Evolutionary conservation across 2,888 invertebrate species (phyloP).

Genomic region (Desoria tigrina): DNA sequence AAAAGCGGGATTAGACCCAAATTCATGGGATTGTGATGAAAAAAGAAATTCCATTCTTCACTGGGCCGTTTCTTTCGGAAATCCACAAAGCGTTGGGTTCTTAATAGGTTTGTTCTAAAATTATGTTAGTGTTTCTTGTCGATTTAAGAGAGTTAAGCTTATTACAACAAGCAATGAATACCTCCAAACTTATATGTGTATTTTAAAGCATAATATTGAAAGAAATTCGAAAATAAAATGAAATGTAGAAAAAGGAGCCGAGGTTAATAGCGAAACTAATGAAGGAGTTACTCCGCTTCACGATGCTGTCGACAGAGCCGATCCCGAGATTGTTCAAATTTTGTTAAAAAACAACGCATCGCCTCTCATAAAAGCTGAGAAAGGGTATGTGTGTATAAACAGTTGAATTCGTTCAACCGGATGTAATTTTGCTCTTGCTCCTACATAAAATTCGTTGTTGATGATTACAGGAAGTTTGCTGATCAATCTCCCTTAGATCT

Average conservation of each 20-base stretch:
- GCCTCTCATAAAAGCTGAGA: slow-evolving; percentile 59
- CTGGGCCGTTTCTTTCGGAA: slow-evolving; percentile 67
- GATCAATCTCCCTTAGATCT: slow-evolving; percentile 58
- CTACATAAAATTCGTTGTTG: too few species aligned
- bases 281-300: slow-evolving; percentile 66
- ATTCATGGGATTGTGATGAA: slow-evolving; percentile 64
- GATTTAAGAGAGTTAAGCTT: too few species aligned
- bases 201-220: too few species aligned
- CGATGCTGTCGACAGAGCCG: slow-evolving; percentile 64
- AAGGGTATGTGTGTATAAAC: slow-evolving; percentile 57
- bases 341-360: slow-evolving; percentile 64
- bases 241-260: slow-evolving; percentile 62
- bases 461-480: slow-evolving; percentile 56
- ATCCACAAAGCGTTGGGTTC: slow-evolving; percentile 62
- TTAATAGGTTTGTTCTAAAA: slow-evolving; percentile 59
- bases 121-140: too few species aligned
- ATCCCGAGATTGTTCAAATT: slow-evolving; percentile 61
- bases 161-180: neutral
- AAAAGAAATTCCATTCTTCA: slow-evolving; percentile 66
- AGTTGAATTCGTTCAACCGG: too few species aligned
- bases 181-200: too few species aligned
- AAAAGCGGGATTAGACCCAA: slow-evolving; percentile 63
- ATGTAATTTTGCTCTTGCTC: neutral
- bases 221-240: too few species aligned
- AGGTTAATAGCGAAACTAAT: slow-evolving; percentile 63